Conservation (phyloP, 1,140 invertebrate species). For the Latrodectus geometricus region DNA sequence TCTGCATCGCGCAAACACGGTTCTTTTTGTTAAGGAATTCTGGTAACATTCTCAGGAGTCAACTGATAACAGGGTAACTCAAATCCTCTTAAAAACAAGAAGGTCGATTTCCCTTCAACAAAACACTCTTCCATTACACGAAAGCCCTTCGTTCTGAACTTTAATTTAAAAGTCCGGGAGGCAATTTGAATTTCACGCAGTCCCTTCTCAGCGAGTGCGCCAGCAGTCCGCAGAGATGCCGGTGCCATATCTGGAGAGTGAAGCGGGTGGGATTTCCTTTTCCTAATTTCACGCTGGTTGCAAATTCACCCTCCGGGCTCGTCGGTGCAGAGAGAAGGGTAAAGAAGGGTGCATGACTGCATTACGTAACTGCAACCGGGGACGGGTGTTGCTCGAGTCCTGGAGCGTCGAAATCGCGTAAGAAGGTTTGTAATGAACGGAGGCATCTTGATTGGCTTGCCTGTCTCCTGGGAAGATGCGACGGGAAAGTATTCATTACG, state of each 20-base stretch:
- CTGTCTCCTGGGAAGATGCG: not conserved
- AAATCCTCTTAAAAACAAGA: not conserved
- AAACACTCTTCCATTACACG: not conserved
- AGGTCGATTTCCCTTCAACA: not conserved
- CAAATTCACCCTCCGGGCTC: not conserved
- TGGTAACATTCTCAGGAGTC: too few species aligned
- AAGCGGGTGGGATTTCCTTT: not conserved
- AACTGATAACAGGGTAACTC: not conserved
- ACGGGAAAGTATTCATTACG: not conserved
- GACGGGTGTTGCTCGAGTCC: not conserved
- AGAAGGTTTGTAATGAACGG: not conserved
- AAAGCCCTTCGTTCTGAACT: not conserved
- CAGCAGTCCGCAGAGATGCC: not conserved
- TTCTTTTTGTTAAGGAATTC: too few species aligned
- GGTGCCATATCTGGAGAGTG: not conserved
- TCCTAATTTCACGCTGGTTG: conserved; percentile 38
- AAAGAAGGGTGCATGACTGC: not conserved
- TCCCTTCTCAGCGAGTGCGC: not conserved
- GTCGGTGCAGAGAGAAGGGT: not conserved
- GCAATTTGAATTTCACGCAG: conserved; percentile 32
- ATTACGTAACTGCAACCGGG: not conserved
- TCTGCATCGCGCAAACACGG: too few species aligned
- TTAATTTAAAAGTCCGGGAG: conserved; percentile 8
- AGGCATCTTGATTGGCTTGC: not conserved
- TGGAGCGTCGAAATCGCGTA: not conserved